A percentile compares a stretch with the other conserved stretches of the same genome.
These are phyloP conservation scores for Trachelus iudaicus DNA, from an alignment of 2,888 invertebrate genomes.

Conservation along the genomic window DNA sequence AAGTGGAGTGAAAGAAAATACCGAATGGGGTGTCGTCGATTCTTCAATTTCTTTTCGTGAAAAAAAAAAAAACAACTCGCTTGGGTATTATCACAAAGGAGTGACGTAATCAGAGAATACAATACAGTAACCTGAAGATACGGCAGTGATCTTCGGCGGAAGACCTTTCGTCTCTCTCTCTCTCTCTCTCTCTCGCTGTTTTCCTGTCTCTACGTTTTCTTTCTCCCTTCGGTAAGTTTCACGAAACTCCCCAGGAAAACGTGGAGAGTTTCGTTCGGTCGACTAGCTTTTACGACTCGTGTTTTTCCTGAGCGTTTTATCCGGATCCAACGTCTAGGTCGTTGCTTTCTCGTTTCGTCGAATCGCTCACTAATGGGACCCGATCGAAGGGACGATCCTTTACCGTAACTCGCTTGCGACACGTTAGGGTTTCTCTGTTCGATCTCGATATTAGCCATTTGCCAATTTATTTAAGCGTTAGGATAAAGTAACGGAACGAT, in stretches of 20 bases:
- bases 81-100: too few relatives aligned
- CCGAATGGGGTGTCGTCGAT: neutral
- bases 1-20: neutral
- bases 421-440: neutral
- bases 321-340: conserved; percentile 14
- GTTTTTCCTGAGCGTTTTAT: conserved; percentile 15
- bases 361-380: conserved; percentile 20
- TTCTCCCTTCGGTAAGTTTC: neutral
- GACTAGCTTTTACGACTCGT: conserved; percentile 22
- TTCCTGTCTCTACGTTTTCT: neutral
- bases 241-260: neutral
- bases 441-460: neutral
- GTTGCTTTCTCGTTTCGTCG: conserved; percentile 10
- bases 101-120: too few relatives aligned
- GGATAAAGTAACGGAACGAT: neutral
- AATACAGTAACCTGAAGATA: neutral
- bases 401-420: neutral
- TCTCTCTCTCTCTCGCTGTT: conserved; percentile 6
- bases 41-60: neutral
- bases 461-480: neutral
- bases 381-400: neutral
- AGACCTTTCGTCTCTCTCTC: neutral
- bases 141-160: neutral
- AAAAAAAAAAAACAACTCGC: neutral
- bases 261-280: conserved; percentile 16